phyloP scores from a whole-genome alignment of 2,888 invertebrate species.

The Notodonta ziczac region DNA sequence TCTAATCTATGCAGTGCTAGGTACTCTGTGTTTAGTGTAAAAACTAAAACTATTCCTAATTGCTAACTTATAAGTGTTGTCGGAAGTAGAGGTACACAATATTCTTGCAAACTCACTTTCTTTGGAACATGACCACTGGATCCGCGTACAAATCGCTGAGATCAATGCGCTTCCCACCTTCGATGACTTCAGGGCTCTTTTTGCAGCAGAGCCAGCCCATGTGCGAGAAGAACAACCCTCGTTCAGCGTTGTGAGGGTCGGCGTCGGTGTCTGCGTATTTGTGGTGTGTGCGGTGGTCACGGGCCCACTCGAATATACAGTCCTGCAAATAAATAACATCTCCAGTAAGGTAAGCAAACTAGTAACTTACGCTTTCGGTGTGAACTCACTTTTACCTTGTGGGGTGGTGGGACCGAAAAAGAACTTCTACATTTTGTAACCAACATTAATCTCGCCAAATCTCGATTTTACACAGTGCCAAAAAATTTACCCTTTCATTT shows the following conservation, averaged over 20 bases:
- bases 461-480: too few species aligned
- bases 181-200: conserved; percentile 94
- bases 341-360: too few species aligned
- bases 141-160: conserved; percentile 93
- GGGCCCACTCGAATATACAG: conserved; percentile 87
- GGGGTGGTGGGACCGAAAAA: too few species aligned
- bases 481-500: background rate
- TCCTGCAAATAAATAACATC: conserved; percentile 67
- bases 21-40: too few species aligned
- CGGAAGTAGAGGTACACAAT: too few species aligned
- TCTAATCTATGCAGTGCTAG: too few species aligned
- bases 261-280: conserved; percentile 95
- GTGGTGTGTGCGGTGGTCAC: conserved; percentile 93
- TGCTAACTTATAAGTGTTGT: too few species aligned
- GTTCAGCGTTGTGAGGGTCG: conserved; percentile 94
- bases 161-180: conserved; percentile 92
- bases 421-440: too few species aligned
- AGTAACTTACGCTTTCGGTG: too few species aligned
- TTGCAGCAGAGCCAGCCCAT: conserved; percentile 96
- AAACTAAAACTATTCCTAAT: too few species aligned
- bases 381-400: too few species aligned
- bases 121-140: conserved; percentile 93
- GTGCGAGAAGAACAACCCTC: conserved; percentile 97
- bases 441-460: too few species aligned
- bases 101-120: conserved; percentile 84